phyloP scores from a whole-genome alignment of 2,113 vertebrate species.

The Elaphurus davidianus region DNA sequence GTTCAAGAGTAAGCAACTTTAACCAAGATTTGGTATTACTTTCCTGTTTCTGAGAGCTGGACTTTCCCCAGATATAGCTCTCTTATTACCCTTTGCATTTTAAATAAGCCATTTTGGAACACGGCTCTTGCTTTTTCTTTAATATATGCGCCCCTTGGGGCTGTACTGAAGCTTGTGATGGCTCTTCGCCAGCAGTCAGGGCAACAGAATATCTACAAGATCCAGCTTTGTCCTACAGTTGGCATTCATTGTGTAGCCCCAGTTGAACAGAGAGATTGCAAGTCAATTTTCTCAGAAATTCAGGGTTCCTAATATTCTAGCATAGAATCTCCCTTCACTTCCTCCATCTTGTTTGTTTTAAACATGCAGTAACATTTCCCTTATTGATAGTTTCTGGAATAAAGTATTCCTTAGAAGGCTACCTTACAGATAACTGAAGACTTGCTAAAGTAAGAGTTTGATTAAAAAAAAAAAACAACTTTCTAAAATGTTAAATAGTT shows the following conservation, averaged over 20 bases:
- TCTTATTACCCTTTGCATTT: conserved; percentile 72
- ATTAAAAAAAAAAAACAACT: neutral
- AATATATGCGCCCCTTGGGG: conserved; percentile 66
- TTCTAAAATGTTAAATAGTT: conserved; percentile 12
- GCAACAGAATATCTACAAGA: conserved; percentile 25
- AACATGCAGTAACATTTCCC: neutral
- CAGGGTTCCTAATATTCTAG: neutral
- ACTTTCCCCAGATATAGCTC: conserved; percentile 51
- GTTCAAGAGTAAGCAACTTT: conserved; percentile 67
- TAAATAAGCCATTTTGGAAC: conserved; percentile 66
- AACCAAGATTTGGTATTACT: conserved; percentile 63
- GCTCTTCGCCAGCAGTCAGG: conserved; percentile 51
- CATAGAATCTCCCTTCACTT: neutral
- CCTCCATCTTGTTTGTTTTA: conserved; percentile 17
- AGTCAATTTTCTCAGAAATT: conserved; percentile 31
- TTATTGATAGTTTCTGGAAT: neutral
- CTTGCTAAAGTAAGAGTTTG: neutral
- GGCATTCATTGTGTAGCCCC: neutral
- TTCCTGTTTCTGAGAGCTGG: conserved; percentile 66
- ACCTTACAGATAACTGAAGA: conserved; percentile 31
- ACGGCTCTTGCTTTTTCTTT: conserved; percentile 59
- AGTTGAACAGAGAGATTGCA: neutral
- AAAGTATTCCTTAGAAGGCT: neutral
- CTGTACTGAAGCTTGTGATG: conserved; percentile 49
- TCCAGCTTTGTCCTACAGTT: conserved; percentile 4